Percentiles rank a stretch among this genome's conserved stretches.
phyloP scores from a whole-genome alignment of 2,888 invertebrate species.

The Drosophila paucipuncta region DNA sequence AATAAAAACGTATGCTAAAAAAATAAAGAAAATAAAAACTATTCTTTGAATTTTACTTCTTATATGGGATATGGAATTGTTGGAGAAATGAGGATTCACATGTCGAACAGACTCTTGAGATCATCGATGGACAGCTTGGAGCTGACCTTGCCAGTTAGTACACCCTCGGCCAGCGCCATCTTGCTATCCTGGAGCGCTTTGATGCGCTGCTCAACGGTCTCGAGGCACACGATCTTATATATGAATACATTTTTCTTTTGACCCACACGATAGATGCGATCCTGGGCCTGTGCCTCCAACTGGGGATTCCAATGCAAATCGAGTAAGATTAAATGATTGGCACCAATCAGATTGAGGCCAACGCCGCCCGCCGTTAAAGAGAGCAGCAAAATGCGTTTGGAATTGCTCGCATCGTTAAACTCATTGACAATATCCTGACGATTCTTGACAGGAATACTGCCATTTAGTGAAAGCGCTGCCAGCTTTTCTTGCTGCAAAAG shows the following conservation, averaged over 20 bases:
- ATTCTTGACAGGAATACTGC: conserved; percentile 90
- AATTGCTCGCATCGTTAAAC: conserved; percentile 89
- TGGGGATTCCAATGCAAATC: conserved; percentile 99
- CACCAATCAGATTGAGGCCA: conserved; percentile 96
- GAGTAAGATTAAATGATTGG: conserved; percentile 94
- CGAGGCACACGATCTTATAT: conserved; percentile 93
- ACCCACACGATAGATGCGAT: conserved; percentile 96
- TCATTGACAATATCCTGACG: conserved; percentile 89
- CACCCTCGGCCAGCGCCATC: conserved; percentile 90
- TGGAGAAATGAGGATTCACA: conserved; percentile 73
- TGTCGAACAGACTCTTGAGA: conserved; percentile 90
- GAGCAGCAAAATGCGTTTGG: conserved; percentile 90
- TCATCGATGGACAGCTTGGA: conserved; percentile 93
- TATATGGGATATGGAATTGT: neutral
- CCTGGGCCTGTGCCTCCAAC: conserved; percentile 96
- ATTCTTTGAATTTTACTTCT: neutral
- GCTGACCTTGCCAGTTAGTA: conserved; percentile 90
- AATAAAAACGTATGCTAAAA: conserved; percentile 22
- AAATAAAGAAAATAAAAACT: conserved; percentile 31
- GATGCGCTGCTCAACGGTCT: conserved; percentile 96
- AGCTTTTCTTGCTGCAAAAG: conserved; percentile 87
- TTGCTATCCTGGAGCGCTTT: conserved; percentile 92
- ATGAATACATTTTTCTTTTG: conserved; percentile 93
- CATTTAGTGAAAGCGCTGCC: conserved; percentile 90
- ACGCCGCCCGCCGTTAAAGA: conserved; percentile 97